Base-by-base conservation (phyloP, 2,888 invertebrate species). In the Rapana venosa region DNA sequence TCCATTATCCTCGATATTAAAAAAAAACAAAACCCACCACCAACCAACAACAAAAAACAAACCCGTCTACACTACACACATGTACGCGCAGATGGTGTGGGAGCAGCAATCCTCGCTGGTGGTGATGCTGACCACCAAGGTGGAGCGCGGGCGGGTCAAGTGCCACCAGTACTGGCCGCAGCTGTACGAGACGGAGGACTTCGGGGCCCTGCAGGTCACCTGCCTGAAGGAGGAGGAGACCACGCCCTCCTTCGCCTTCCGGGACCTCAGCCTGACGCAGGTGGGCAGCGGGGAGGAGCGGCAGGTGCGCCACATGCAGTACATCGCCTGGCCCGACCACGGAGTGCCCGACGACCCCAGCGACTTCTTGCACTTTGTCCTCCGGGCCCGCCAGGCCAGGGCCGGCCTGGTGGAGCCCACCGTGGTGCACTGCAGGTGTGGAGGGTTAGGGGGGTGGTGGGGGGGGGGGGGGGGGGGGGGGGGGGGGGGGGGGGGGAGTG, bases 81-180 rank as follows among this genome's bases (percentile, higher is more conserved):
- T 61, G 61, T 15, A 66, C 26, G 13, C 26, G 47, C 97, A 98
- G 96, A 99, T 99, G 99, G 98, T 99, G 5, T 98, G 99, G 97
- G 99, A 99, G 96, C 98, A 98, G 90, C 98, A 98, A 90, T 98
- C 98, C 95, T 98, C 98, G 88, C 97, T 99, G 58, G 97, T 99
- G n/a, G 99, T 99, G 13, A 99, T 99, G 99, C 97, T 99, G 83
- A 99, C 99, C 0, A 99, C 99, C 0, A 97, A 99, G 11, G 97
- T 98, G 87, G 99, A 99, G 96, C 97, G 98, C 35, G 99, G 98
- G 0, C 97, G 99, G 66, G 95, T 96, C 91, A 99, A 99, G 96
- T 99, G 99, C 95, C 98, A 99, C 96, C 99, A 99, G 96, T 99
- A 99, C 96, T 99, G 99, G 99, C 99, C 99, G 0, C 97, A 97